Base-by-base conservation (phyloP, 2,797 vertebrate species). In the Lerista edwardsae region DNA sequence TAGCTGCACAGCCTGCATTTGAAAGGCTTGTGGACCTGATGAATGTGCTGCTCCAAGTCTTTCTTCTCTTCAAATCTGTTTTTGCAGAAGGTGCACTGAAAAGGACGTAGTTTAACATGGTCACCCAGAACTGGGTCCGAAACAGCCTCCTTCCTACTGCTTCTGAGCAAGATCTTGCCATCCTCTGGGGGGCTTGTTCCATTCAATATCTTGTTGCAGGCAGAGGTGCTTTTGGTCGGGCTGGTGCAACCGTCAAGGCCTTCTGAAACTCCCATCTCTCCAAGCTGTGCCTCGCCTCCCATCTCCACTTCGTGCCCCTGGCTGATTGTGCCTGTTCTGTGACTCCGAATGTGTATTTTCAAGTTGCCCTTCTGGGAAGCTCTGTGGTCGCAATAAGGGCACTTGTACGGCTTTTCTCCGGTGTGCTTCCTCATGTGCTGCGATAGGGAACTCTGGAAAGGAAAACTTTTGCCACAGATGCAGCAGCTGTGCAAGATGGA, bases 341-440 rank as follows among this genome's bases (percentile, higher is more conserved):
- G 98, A 94, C 97, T 97, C 76, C 98, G 98, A 84, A 99, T 98
- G 94, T 99, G 98, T 83, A 98, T 97, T 95, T 99, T 99, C 84
- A 99, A 96, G 94, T 98, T 98, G 88, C 98, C 98, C 93, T 99
- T 99, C 93, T 99, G 98, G 74, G 98, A 98, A 31, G 98, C 98
- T 91, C 98, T 96, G 95, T 99, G 98, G 93, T 98, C 97, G 1
- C 98, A 99, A 94, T 99, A 98, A 85, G 98, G 98, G 86, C 98
- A 99, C 95, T 98, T 98, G 95, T 98, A 99, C n/a, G 98, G 98
- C 57, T 98, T 98, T 44, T 97, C 98, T 0, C 98, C 98, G 0
- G 98, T 99, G 96, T 99, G 98, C 74, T 98, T 98, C 86, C 98
- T 97, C 98, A 99, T 99, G 88, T 99, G 98, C 95, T 99, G 98